Evolutionary conservation across 2,888 invertebrate species (phyloP), one percentile per base, ranked within the genome.

Genomic region (Micoletzkya japonica): DNA sequence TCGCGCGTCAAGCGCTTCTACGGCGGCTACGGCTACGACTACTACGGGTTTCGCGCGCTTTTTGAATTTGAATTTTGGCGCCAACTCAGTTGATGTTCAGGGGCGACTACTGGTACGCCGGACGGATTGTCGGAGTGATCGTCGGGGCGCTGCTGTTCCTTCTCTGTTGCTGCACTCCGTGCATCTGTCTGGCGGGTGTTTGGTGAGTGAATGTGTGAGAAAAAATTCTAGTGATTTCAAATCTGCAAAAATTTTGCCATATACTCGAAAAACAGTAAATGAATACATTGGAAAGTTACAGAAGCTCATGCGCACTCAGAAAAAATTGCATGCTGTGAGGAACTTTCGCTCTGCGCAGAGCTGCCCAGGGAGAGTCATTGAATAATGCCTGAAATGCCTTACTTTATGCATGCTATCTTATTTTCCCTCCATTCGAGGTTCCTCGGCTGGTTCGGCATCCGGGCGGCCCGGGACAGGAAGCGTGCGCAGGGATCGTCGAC

Each of bases 91-190:
- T 14, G 10, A 44, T 44, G 10, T 44, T 14, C 74, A 78, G 78
- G 49, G 81, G 81, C 54, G 79, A 80, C 71, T 82, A 74, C 71
- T 84, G 84, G 84, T 84, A 83, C 70, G 78, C 78, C n/a, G 84
- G 84, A 24, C 75, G 84, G 1, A 77, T 84, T n/a, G 76, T 84
- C 72, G 84, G 83, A 0, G 80, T 82, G 70, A 78, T 82, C 37
- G 69, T 78, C 24, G 84, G 82, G 17, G 76, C 77, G 30, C 60
- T 81, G n/a, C 70, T 82, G 14, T 73, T 83, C 44, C 70, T 84
- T 14, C 73, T 81, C 52, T 79, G 82, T 72, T 78, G 84, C 70
- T 84, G 84, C 69, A 71, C 80, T 2, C 84, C 84, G 10, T 84
- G 83, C 67, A 73, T 84, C 56, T 84, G 84, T 68, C 75, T 82